Evolutionary conservation across 2,888 invertebrate genomes (phyloP).

Genomic region (Clitarchus hookeri): DNA sequence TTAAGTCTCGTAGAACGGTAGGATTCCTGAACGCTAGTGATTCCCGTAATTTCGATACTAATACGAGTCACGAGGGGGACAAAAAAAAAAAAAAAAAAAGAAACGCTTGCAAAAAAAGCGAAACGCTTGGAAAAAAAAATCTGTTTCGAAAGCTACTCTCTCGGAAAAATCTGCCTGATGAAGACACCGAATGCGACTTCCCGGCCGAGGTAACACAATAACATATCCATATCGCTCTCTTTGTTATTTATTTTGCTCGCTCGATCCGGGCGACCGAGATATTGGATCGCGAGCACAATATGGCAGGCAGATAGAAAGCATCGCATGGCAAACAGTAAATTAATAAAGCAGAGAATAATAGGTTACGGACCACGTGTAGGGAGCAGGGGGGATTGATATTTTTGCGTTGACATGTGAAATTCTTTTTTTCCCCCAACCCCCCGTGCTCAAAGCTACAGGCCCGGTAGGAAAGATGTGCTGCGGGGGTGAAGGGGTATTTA

Average conservation of each 20-base stretch:
- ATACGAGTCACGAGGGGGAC: too few species aligned
- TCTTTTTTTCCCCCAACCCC: not conserved
- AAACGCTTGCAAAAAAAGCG: not conserved
- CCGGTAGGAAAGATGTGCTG: too few species aligned
- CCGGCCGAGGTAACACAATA: not conserved
- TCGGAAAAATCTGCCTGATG: not conserved
- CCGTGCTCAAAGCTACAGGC: too few species aligned
- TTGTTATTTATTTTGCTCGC: not conserved
- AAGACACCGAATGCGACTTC: not conserved
- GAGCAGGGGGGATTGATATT: not conserved
- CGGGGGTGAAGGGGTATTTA: too few species aligned
- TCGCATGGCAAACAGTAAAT: not conserved
- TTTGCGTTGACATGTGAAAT: not conserved
- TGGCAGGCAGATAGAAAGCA: not conserved
- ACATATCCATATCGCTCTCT: not conserved
- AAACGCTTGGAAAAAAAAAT: not conserved
- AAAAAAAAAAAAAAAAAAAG: too few species aligned
- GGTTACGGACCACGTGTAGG: not conserved
- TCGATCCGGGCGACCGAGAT: not conserved
- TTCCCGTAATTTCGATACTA: too few species aligned
- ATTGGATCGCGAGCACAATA: not conserved
- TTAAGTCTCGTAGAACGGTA: too few species aligned
- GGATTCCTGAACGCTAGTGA: too few species aligned
- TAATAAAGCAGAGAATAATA: not conserved
- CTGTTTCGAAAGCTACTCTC: too few species aligned